Base-by-base conservation (phyloP, 1,140 invertebrate species). In the Psix sp. region DNA sequence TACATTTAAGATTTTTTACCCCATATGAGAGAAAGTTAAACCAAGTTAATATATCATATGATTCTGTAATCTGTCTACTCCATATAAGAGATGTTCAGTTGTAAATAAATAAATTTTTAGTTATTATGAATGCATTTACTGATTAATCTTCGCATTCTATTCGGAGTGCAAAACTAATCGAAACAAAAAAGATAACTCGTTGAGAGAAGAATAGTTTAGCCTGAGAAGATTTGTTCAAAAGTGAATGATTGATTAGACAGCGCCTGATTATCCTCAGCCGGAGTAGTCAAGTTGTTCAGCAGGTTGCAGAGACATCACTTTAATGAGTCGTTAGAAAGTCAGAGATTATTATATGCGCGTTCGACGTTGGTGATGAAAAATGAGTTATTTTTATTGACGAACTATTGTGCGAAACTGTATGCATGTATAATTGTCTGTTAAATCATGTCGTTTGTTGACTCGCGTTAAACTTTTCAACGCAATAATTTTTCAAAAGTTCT, bases 211-310 rank as follows among this genome's bases (percentile, higher is more conserved):
- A 7, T 36, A 57, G 29, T 36, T 57, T 21, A 15, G 26, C 49
- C 2, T 7, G 2, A n/a, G 7, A 31, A 59, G 26, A 42, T 42
- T 56, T 14, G 33, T 62, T 54, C 42, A 48, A 49, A 40, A 60
- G 33, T 48, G 46, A 65, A 73, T 73, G 68, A 73, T 66, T 73
- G 68, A 73, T 73, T 65, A 29, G 68, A 65, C 59, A 73, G 70
- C 70, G 54, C 62, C 70, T 74, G 60, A 66, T 74, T 74, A 62
- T 66, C 49, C 70, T 65, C 56, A 48, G 54, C 46, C 70, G 26
- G 40, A 60, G 46, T 49, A 36, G 42, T 66, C 60, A 59, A 60
- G 48, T 66, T 48, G 62, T 59, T 26, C n/a, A 14, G 18, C 48
- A 40, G 70, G 62, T 66, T 74, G 71, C 62, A 49, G 48, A 38